These are phyloP conservation scores for Turnix velox DNA, from an alignment of 2,113 vertebrate species.

Conservation along the genomic window DNA sequence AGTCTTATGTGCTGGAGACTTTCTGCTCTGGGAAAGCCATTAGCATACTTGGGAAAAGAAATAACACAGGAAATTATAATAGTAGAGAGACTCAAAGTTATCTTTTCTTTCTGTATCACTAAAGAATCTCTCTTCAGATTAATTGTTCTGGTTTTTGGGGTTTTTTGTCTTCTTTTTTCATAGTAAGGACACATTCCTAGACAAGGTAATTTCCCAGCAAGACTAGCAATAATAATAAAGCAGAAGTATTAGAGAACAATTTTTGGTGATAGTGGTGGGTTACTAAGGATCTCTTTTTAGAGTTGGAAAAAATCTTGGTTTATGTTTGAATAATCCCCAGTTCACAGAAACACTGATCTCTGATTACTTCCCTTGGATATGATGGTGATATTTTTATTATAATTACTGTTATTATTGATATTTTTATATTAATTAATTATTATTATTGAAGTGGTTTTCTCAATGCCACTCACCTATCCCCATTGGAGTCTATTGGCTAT, in stretches of 20 bases:
- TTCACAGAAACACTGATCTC: neutral
- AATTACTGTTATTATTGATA: neutral
- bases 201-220: too few relatives aligned
- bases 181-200: neutral
- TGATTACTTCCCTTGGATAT: neutral
- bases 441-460: neutral
- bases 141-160: neutral
- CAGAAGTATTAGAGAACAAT: neutral
- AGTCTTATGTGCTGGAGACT: neutral
- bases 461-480: neutral
- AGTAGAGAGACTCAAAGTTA: neutral
- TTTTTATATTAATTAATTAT: neutral
- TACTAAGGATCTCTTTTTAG: neutral
- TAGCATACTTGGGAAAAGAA: neutral
- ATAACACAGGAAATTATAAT: neutral
- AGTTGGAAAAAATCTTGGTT: neutral
- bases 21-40: neutral
- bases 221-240: too few relatives aligned
- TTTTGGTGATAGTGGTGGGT: rapidly evolving
- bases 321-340: neutral
- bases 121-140: neutral
- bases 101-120: neutral
- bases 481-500: neutral
- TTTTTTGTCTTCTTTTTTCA: neutral
- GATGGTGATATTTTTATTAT: neutral